A percentile compares a stretch with the other conserved stretches of the same genome.
These are phyloP conservation scores for Spea hammondii DNA, from an alignment of 2,797 vertebrate genomes.

Conservation along the genomic window DNA sequence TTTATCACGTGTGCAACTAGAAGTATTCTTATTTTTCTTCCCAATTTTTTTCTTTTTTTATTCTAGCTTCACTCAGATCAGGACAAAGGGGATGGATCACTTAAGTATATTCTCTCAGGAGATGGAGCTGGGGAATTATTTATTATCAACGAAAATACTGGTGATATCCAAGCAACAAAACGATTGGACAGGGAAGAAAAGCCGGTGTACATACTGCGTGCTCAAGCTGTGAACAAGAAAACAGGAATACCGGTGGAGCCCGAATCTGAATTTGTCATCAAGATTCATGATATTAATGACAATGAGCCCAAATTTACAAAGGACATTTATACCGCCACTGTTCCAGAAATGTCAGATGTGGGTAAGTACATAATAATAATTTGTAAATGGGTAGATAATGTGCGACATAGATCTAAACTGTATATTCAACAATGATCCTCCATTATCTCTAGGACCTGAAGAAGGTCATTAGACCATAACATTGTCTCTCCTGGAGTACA, in stretches of 20 bases:
- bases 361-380: conserved; percentile 69
- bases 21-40: neutral
- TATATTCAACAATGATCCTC: too few species aligned
- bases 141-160: conserved; percentile 93
- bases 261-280: conserved; percentile 92
- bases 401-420: too few species aligned
- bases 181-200: conserved; percentile 93
- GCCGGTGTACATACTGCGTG: conserved; percentile 84
- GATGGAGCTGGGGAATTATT: conserved; percentile 91
- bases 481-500: too few species aligned
- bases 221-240: conserved; percentile 84
- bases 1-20: neutral
- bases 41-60: conserved; percentile 4
- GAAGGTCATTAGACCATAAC: too few species aligned
- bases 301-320: conserved; percentile 91
- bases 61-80: conserved; percentile 89
- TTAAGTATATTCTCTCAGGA: conserved; percentile 88
- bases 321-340: conserved; percentile 82
- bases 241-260: conserved; percentile 88
- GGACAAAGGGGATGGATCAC: conserved; percentile 83
- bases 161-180: conserved; percentile 93
- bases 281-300: conserved; percentile 97
- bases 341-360: conserved; percentile 90
- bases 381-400: neutral
- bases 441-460: too few species aligned